These are phyloP conservation scores for Neosilurus mollespiculum DNA, from an alignment of 2,797 vertebrate genomes.

Conservation along the genomic window DNA sequence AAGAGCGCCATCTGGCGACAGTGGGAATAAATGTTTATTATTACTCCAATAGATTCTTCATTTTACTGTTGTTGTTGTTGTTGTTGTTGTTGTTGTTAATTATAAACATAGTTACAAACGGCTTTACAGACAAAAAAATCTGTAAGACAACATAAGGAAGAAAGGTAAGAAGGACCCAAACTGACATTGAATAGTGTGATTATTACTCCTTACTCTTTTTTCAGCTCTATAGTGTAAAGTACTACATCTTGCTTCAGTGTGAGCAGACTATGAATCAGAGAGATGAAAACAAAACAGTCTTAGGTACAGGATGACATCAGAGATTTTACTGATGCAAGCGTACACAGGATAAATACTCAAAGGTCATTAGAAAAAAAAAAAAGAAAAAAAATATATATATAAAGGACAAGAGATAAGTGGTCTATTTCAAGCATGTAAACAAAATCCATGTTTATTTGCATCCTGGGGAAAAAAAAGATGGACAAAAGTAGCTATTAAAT, in stretches of 20 bases:
- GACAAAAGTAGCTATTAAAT: not conserved
- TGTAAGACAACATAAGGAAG: not conserved
- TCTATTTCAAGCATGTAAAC: too few species aligned
- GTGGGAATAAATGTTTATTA: not conserved
- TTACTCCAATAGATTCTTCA: not conserved
- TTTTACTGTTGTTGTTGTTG: not conserved
- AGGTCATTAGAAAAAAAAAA: not conserved
- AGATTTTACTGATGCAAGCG: too few species aligned
- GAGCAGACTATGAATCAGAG: not conserved
- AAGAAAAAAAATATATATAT: too few species aligned
- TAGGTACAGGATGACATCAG: too few species aligned
- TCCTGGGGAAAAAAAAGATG: not conserved
- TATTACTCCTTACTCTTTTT: not conserved
- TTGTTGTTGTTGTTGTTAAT: rapidly evolving
- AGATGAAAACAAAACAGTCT: not conserved
- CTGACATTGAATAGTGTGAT: not conserved
- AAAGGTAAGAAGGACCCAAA: too few species aligned
- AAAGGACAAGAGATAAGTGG: too few species aligned
- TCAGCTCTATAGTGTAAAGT: not conserved
- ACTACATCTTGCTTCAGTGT: not conserved
- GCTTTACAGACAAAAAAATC: not conserved
- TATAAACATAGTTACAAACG: not conserved
- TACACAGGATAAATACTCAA: not conserved
- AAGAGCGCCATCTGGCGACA: not conserved
- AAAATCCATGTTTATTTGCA: not conserved